phyloP scores from a whole-genome alignment of 2,888 invertebrate species.

The Notodonta dromedarius region DNA sequence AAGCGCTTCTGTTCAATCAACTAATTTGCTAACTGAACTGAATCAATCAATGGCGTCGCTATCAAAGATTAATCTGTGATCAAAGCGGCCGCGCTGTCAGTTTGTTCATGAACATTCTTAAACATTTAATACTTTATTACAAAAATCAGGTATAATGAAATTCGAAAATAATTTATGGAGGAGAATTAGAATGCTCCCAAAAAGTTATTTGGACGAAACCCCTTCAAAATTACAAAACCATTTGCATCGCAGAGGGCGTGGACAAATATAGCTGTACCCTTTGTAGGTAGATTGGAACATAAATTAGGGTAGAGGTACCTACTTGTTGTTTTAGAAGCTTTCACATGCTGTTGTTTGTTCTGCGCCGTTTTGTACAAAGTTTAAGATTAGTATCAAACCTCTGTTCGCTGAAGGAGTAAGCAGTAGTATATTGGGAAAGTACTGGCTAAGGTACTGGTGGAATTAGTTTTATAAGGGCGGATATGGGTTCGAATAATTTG shows the following conservation, averaged over 20 bases:
- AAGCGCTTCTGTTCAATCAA: background rate
- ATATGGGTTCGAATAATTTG: too few relatives aligned
- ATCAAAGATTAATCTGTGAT: constrained; percentile 25
- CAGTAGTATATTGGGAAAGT: too few relatives aligned
- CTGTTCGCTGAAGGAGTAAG: too few relatives aligned
- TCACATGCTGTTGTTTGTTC: background rate
- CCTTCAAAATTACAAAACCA: background rate
- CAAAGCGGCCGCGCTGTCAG: constrained; percentile 9
- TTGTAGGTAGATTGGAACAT: background rate
- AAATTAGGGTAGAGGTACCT: background rate
- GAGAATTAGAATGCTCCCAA: too few relatives aligned
- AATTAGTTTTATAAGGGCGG: too few relatives aligned
- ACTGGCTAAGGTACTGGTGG: too few relatives aligned
- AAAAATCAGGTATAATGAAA: too few relatives aligned
- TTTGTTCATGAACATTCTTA: constrained; percentile 9
- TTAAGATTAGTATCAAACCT: background rate
- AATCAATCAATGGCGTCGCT: constrained; percentile 25
- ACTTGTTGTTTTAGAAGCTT: background rate
- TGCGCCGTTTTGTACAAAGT: background rate
- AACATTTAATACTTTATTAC: background rate
- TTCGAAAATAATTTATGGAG: too few relatives aligned
- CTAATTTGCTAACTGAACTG: constrained; percentile 15
- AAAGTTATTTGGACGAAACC: too few relatives aligned
- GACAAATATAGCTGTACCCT: background rate
- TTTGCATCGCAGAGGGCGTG: background rate